Evolutionary conservation across 1,140 invertebrate species (phyloP), one percentile per base, ranked within the genome.

Genomic region (Sinella curviseta): DNA sequence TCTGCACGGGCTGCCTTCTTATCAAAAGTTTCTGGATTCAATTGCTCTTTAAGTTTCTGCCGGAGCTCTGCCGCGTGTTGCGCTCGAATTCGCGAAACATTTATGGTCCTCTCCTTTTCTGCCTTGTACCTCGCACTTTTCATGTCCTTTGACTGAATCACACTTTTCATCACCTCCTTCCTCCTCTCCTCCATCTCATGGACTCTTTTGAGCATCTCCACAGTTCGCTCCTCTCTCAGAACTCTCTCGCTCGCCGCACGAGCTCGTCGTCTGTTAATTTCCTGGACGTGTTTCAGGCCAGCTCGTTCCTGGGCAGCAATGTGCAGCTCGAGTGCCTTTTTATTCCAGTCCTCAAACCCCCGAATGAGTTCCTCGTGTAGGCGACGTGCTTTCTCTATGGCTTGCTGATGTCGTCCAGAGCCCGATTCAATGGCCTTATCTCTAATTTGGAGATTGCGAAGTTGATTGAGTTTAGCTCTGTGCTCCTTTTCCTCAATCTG

Each of bases 401-500:
- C 78, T 74, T 77, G 26, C 24, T 77, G 78, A 55, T 79, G 57
- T 16, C 0, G 77, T 20, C 78, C 73, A 30, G 80, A 76, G 2
- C 81, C 79, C 79, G 81, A 57, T 0, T 34, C 30, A 0, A 79
- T n/a, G 4, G 67, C 4, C 12, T 77, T 57, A 3, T 75, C 77
- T 31, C 48, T 20, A 16, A 78, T 65, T 20, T 74, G 65, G 1
- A 48, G 36, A 26, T 78, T 31, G 8, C 74, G 26, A 0, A 78
- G 16, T 26, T 76, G 57, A 65, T 84, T 84, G 35, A 82, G 48
- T 26, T 70, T 39, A 0, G 77, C 79, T 26, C 83, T 77, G 74
- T 81, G 81, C 26, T 84, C 83, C 39, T 84, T 84, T n/a, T 84
- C 83, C 65, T 84, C 83, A 8, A 84, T 77, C 55, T 84, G 83